Evolutionary conservation across 2,888 invertebrate species (phyloP).

Genomic region (Chrysodeixis includens): DNA sequence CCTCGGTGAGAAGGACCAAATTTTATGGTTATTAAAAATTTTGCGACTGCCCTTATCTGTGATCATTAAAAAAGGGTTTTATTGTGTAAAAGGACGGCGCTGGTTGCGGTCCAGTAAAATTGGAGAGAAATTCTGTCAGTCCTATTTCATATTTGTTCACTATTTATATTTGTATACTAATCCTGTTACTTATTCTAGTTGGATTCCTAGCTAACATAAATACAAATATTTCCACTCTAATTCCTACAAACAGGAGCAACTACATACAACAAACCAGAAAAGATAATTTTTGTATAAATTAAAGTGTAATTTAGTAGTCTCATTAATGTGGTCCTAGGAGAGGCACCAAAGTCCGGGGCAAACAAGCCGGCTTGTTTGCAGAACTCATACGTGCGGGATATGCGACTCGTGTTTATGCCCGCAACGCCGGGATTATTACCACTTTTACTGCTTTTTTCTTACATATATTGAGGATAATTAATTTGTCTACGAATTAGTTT

Average conservation of each 20-base stretch:
- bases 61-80: constrained; percentile 60
- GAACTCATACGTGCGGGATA: constrained; percentile 16
- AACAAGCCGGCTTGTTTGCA: constrained; percentile 22
- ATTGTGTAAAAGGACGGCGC: constrained; percentile 37
- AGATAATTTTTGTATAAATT: constrained; percentile 1
- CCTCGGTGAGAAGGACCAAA: constrained; percentile 52
- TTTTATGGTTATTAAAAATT: constrained; percentile 61
- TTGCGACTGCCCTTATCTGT: constrained; percentile 55
- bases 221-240: not conserved
- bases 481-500: constrained; percentile 20
- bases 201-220: too few species aligned
- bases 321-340: constrained; percentile 16
- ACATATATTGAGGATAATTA: constrained; percentile 6
- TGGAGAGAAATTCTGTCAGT: constrained; percentile 15
- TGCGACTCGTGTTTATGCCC: constrained; percentile 20
- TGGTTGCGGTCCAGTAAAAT: constrained; percentile 37
- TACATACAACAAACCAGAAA: not conserved
- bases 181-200: too few species aligned
- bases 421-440: constrained; percentile 24
- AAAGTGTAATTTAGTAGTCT: not conserved
- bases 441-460: constrained; percentile 22
- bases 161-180: constrained; percentile 11
- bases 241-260: not conserved
- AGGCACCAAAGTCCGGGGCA: constrained; percentile 2
- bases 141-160: constrained; percentile 14